These are phyloP conservation scores for Bombus haemorrhoidalis DNA, from an alignment of 1,140 invertebrate species.

Conservation along the genomic window DNA sequence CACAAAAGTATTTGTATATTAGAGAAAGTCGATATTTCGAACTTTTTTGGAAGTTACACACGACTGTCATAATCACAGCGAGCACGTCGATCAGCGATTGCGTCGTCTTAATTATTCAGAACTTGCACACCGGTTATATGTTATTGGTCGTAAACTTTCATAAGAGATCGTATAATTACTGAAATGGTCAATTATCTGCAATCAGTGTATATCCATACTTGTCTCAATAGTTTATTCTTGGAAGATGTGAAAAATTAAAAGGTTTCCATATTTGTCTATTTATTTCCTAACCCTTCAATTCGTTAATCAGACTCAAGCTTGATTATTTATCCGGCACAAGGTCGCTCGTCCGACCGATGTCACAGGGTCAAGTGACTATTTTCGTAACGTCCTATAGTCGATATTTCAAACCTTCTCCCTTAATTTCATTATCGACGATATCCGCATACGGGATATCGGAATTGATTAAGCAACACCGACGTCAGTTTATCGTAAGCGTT, in stretches of 20 bases:
- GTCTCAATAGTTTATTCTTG: too few species aligned
- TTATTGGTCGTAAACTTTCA: too few species aligned
- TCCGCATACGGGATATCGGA: neutral
- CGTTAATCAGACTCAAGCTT: too few species aligned
- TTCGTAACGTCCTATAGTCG: neutral
- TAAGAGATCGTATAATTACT: too few species aligned
- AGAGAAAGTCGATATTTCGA: neutral
- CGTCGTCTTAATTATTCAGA: too few species aligned
- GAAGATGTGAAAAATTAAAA: neutral
- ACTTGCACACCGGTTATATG: too few species aligned
- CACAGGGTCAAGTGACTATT: neutral
- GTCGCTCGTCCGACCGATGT: neutral
- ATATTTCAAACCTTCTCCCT: neutral
- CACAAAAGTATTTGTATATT: neutral
- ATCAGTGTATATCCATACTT: too few species aligned
- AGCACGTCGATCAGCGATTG: too few species aligned
- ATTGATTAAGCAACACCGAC: neutral
- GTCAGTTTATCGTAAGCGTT: neutral
- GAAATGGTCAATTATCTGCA: too few species aligned
- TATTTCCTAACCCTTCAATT: neutral
- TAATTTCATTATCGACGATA: constrained; percentile 6
- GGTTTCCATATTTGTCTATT: neutral
- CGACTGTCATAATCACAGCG: neutral
- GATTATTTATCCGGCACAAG: neutral
- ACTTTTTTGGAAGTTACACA: neutral